phyloP scores from a whole-genome alignment of 2,797 vertebrate genomes.

The Gouania willdenowi region DNA sequence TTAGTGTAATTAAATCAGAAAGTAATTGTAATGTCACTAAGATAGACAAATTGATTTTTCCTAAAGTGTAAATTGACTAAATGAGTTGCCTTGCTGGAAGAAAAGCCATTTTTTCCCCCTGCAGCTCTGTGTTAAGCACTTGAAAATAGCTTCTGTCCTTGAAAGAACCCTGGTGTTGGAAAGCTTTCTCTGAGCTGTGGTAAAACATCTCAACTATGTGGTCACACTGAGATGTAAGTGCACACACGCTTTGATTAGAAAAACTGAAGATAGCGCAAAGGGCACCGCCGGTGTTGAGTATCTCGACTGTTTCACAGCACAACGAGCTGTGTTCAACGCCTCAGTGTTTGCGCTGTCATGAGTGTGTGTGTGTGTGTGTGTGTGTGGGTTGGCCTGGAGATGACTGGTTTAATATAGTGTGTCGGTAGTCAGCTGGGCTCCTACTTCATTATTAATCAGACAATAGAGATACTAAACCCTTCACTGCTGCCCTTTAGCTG shows the following conservation, averaged over 20 bases:
- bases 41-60: too few species aligned
- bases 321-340: conserved; percentile 42
- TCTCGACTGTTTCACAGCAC: conserved; percentile 11
- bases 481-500: conserved; percentile 48
- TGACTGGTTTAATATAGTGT: conserved; percentile 62
- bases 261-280: not conserved
- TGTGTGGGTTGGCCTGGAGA: conserved; percentile 68
- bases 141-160: conserved; percentile 13
- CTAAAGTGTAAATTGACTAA: too few species aligned
- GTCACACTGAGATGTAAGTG: conserved; percentile 4
- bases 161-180: not conserved
- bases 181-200: conserved; percentile 4
- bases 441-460: conserved; percentile 79
- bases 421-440: conserved; percentile 74
- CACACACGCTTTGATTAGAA: not conserved
- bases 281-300: conserved; percentile 4
- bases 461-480: conserved; percentile 64
- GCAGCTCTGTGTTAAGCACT: not conserved
- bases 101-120: too few species aligned
- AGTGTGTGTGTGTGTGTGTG: conserved; percentile 9
- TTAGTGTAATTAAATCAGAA: too few species aligned
- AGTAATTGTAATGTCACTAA: too few species aligned
- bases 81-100: too few species aligned
- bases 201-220: not conserved
- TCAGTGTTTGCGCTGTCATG: conserved; percentile 47